Evolutionary conservation across 2,113 vertebrate genomes (phyloP).

Genomic region (Carlito syrichta): DNA sequence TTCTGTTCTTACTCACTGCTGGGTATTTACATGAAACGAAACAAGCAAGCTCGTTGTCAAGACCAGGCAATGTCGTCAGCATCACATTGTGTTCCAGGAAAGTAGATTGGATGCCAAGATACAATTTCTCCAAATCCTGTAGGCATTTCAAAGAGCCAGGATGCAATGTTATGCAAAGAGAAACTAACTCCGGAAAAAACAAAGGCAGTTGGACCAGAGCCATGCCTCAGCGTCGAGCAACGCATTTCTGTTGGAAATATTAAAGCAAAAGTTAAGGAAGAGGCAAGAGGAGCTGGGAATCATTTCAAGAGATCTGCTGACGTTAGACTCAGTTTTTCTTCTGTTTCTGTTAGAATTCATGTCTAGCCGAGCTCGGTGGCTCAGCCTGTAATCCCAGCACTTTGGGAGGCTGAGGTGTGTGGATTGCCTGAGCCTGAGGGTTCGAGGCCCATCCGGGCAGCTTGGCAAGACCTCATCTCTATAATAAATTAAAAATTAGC

Average conservation of each 20-base stretch:
- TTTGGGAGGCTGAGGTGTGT: too few relatives aligned
- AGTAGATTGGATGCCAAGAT: conserved; percentile 18
- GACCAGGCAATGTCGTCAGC: not conserved
- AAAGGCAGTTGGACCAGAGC: conserved; percentile 28
- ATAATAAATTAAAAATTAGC: too few relatives aligned
- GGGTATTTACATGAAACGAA: not conserved
- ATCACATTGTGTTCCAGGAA: conserved; percentile 52
- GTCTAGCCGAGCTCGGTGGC: too few relatives aligned
- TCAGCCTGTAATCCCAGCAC: too few relatives aligned
- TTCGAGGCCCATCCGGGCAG: too few relatives aligned
- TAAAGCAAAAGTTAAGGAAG: conserved; percentile 9
- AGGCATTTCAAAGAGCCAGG: conserved; percentile 38
- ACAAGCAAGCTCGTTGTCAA: conserved; percentile 33
- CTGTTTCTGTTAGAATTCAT: not conserved
- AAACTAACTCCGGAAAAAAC: conserved; percentile 23
- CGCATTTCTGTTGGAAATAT: not conserved
- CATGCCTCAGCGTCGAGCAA: not conserved
- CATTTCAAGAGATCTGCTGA: not conserved
- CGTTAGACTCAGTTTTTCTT: not conserved
- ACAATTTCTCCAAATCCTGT: conserved; percentile 35
- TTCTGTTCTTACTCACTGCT: conserved; percentile 9
- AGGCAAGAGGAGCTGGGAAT: not conserved
- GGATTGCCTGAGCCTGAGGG: too few relatives aligned
- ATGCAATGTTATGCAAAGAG: not conserved
- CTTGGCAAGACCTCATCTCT: too few relatives aligned